These are phyloP conservation scores for Oikopleura vanhoeffeni DNA, from an alignment of 23 tunicate species.

Conservation along the genomic window DNA sequence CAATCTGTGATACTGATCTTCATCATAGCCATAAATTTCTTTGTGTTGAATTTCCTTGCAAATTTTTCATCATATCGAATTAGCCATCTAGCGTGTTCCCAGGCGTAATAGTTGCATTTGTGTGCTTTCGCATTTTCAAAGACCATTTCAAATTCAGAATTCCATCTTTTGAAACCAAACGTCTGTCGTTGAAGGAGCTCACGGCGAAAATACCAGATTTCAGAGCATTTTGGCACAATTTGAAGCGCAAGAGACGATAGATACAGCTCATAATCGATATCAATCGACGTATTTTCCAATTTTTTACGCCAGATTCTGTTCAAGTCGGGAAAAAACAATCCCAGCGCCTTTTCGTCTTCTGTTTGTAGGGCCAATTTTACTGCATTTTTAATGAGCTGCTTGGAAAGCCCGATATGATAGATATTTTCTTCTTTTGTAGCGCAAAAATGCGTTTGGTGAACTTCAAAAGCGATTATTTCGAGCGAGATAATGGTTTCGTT, in stretches of 20 bases:
- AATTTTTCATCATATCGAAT: not conserved
- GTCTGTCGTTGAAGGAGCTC: not conserved
- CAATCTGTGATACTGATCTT: not conserved
- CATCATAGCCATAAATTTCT: not conserved
- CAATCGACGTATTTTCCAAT: not conserved
- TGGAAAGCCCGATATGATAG: not conserved
- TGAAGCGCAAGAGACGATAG: not conserved
- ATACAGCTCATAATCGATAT: not conserved
- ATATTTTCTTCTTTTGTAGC: not conserved
- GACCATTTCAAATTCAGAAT: not conserved
- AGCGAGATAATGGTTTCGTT: not conserved
- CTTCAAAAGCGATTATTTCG: not conserved
- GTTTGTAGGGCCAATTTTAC: not conserved
- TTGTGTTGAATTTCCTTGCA: not conserved
- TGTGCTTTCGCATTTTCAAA: not conserved
- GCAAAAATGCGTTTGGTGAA: not conserved
- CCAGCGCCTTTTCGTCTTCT: not conserved
- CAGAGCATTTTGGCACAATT: not conserved
- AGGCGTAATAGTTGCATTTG: not conserved
- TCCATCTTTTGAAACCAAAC: not conserved
- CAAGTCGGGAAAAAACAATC: not conserved
- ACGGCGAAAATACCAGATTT: not conserved
- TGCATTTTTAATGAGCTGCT: not conserved
- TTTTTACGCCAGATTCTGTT: not conserved
- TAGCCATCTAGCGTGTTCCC: constrained; percentile 3